phyloP scores from a whole-genome alignment of 2,797 vertebrate species.

The Enteromius paludinosus region DNA sequence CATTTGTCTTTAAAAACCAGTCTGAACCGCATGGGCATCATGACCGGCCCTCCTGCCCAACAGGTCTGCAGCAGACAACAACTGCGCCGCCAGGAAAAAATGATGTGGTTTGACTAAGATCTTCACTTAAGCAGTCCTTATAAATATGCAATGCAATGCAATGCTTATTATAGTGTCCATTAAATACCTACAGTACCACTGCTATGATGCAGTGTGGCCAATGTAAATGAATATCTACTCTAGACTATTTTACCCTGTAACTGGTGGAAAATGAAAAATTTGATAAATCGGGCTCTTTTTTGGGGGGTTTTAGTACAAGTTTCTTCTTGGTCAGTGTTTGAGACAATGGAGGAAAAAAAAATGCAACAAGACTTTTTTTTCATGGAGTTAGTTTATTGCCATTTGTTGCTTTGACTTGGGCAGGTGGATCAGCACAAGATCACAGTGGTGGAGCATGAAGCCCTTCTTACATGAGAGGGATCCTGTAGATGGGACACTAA shows the following conservation, averaged over 20 bases:
- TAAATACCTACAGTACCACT: background rate
- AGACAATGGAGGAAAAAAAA: background rate
- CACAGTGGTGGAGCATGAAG: constrained; percentile 74
- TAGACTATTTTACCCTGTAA: background rate
- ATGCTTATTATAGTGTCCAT: background rate
- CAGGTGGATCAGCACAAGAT: constrained; percentile 71
- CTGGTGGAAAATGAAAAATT: too few relatives aligned
- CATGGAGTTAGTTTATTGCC: constrained; percentile 80
- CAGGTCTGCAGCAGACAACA: constrained; percentile 30
- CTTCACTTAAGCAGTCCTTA: background rate
- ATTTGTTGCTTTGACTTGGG: constrained; percentile 68
- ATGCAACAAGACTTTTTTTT: constrained; percentile 14
- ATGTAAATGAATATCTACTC: background rate
- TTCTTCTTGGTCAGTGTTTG: background rate
- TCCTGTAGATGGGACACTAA: constrained; percentile 60
- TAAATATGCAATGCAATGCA: background rate
- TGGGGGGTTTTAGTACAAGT: background rate
- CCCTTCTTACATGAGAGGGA: constrained; percentile 67
- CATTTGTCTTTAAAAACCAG: constrained; percentile 63
- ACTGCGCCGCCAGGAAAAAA: constrained; percentile 9
- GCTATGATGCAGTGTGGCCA: background rate
- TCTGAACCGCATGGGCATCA: constrained; percentile 61
- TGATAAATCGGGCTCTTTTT: background rate
- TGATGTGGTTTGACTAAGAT: background rate
- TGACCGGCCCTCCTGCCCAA: constrained; percentile 12